Evolutionary conservation across 2,888 invertebrate genomes (phyloP).

Genomic region (Seladonia tumulorum): DNA sequence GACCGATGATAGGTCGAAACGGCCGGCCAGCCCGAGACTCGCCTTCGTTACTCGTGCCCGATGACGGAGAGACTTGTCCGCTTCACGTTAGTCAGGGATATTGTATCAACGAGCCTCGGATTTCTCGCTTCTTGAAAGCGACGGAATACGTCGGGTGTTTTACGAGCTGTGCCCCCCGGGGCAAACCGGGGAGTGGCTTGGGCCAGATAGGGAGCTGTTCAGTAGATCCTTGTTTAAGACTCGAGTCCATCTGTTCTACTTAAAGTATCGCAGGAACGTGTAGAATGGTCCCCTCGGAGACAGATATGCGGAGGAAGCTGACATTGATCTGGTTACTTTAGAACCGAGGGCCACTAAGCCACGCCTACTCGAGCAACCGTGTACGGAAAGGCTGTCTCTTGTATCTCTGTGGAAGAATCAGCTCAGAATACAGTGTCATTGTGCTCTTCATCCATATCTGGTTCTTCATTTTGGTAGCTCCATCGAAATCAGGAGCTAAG

Average conservation of each 20-base stretch:
- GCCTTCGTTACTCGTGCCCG: neutral
- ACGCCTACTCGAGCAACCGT: neutral
- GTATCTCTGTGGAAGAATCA: neutral
- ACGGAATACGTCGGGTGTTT: neutral
- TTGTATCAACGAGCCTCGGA: neutral
- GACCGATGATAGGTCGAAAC: neutral
- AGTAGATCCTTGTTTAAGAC: neutral
- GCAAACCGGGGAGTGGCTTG: neutral
- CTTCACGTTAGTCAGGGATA: neutral
- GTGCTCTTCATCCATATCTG: too few relatives aligned
- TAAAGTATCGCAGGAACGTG: neutral
- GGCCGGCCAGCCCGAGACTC: neutral
- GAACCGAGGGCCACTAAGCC: neutral
- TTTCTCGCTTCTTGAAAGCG: neutral
- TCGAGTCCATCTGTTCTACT: neutral
- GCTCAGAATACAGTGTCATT: too few relatives aligned
- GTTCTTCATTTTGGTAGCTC: too few relatives aligned
- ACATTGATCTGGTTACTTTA: neutral
- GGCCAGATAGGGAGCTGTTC: neutral
- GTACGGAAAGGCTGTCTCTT: neutral
- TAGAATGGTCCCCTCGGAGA: neutral
- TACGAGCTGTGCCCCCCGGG: neutral
- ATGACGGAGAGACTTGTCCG: neutral
- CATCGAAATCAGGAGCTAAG: too few relatives aligned
- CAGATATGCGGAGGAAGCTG: too few relatives aligned